Conservation (phyloP, 2,797 vertebrate species). For the Ficedula albicollis region DNA sequence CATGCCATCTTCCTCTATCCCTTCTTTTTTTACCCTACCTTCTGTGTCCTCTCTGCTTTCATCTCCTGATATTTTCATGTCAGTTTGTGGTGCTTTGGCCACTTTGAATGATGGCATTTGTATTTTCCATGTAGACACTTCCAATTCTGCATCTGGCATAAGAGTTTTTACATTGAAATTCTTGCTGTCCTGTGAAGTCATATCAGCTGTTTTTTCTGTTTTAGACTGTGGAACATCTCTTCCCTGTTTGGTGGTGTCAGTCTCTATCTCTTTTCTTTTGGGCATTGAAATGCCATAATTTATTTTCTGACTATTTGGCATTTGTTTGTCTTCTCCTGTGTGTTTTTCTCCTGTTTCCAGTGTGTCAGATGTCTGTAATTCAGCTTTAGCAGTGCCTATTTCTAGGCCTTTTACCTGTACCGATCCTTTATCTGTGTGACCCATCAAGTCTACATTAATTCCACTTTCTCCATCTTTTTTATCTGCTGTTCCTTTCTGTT, state of each 20-base stretch:
- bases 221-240: background rate
- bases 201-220: background rate
- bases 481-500: slow-evolving; percentile 33
- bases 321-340: background rate
- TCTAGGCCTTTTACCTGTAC: background rate
- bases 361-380: slow-evolving; percentile 70
- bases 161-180: background rate
- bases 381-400: slow-evolving; percentile 54
- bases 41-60: fast-evolving
- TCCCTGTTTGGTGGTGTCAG: fast-evolving
- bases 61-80: fast-evolving
- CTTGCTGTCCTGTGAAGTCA: fast-evolving
- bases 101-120: background rate
- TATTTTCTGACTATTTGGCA: slow-evolving; percentile 2
- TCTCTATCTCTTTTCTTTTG: background rate
- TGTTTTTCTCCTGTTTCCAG: background rate
- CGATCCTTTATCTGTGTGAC: background rate
- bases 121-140: background rate
- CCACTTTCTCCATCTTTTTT: background rate
- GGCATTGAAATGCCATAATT: background rate
- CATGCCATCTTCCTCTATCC: fast-evolving
- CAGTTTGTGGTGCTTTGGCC: background rate
- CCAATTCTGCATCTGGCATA: fast-evolving
- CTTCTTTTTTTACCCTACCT: fast-evolving
- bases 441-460: background rate